Evolutionary conservation across 2,113 vertebrate species (phyloP).

Genomic region (Cynoglossus semilaevis): DNA sequence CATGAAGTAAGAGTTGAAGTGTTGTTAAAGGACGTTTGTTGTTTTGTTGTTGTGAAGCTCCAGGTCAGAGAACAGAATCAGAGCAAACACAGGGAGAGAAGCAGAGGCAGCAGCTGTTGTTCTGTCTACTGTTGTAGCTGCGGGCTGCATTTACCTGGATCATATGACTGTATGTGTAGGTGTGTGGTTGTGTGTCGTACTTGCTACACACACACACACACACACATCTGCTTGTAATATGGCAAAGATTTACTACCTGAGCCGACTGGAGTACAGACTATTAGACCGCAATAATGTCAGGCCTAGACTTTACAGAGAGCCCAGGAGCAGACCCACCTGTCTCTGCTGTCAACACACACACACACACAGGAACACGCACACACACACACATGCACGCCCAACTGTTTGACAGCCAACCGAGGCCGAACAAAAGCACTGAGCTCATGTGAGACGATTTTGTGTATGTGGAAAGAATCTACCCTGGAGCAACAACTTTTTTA

Average conservation of each 20-base stretch:
- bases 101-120: conserved; percentile 13
- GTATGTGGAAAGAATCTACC: conserved; percentile 17
- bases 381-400: conserved; percentile 6
- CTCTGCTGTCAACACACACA: conserved; percentile 30
- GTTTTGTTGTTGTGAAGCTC: conserved; percentile 23
- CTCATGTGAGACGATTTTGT: conserved; percentile 31
- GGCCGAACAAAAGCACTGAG: conserved; percentile 27
- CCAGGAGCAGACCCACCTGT: conserved; percentile 21
- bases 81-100: conserved; percentile 34
- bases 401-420: conserved; percentile 7
- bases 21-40: conserved; percentile 10
- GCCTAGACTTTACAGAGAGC: conserved; percentile 34
- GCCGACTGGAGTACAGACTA: conserved; percentile 43
- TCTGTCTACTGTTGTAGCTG: conserved; percentile 38
- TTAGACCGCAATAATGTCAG: conserved; percentile 53
- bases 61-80: conserved; percentile 36
- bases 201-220: conserved; percentile 23
- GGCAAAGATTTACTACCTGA: conserved; percentile 54
- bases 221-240: conserved; percentile 61
- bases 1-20: background rate
- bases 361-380: background rate
- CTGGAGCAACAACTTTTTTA: conserved; percentile 4
- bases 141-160: conserved; percentile 29
- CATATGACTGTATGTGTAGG: background rate
- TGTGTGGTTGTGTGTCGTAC: background rate